phyloP scores from a whole-genome alignment of 2,888 invertebrate genomes.

The Drosophila kambysellisi region DNA sequence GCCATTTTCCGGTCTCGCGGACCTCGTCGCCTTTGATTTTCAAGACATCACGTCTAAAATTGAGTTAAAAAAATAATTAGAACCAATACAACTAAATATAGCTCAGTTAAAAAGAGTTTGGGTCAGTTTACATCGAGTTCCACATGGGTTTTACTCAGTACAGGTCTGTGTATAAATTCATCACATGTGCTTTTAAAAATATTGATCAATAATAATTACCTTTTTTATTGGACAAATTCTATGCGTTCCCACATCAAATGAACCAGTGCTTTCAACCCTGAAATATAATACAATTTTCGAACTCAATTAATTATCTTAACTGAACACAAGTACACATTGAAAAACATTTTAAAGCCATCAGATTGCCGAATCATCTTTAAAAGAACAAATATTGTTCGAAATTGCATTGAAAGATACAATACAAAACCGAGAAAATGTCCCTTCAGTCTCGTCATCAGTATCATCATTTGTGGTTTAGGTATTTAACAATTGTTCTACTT shows the following conservation, averaged over 20 bases:
- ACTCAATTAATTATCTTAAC: background rate
- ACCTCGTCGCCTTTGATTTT: conserved; percentile 30
- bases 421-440: conserved; percentile 49
- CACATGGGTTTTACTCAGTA: conserved; percentile 59
- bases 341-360: conserved; percentile 57
- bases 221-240: conserved; percentile 6
- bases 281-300: conserved; percentile 15
- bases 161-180: conserved; percentile 72
- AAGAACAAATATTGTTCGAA: conserved; percentile 67
- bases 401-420: conserved; percentile 69
- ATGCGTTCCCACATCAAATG: conserved; percentile 4
- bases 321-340: background rate
- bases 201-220: conserved; percentile 15
- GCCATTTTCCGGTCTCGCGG: background rate
- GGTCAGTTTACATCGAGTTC: conserved; percentile 62
- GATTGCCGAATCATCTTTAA: conserved; percentile 74
- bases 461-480: conserved; percentile 76
- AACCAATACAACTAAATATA: background rate
- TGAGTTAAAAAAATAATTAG: background rate
- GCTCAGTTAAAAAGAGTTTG: background rate
- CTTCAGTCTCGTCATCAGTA: conserved; percentile 84
- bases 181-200: conserved; percentile 20
- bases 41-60: conserved; percentile 11
- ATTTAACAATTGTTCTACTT: background rate
- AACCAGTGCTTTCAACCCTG: conserved; percentile 36